These are phyloP conservation scores for Ischnura elegans DNA, from an alignment of 2,888 invertebrate species.

Conservation along the genomic window DNA sequence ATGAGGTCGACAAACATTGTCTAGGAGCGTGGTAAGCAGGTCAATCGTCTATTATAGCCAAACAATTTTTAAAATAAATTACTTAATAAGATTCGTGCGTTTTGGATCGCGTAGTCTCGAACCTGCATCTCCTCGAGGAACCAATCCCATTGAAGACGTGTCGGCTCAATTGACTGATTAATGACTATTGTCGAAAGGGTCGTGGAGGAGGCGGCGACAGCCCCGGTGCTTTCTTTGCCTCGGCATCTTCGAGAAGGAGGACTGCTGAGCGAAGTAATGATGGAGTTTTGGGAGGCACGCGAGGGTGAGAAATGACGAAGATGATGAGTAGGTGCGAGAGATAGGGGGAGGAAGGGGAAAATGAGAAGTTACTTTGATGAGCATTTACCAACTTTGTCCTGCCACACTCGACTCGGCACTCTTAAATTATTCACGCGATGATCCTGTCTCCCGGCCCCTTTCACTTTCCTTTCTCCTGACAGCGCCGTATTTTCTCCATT, in stretches of 20 bases:
- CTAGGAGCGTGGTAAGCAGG: too few species aligned
- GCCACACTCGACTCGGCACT: not conserved
- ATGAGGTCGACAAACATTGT: too few species aligned
- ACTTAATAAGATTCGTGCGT: too few species aligned
- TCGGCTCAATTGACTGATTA: constrained; percentile 39
- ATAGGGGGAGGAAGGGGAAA: not conserved
- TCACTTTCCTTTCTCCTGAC: not conserved
- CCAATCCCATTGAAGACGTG: constrained; percentile 39
- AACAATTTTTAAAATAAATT: too few species aligned
- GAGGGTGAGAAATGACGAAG: not conserved
- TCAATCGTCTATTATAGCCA: too few species aligned
- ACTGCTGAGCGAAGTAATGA: too few species aligned
- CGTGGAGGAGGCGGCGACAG: not conserved
- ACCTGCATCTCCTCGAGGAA: too few species aligned
- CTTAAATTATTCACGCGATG: not conserved
- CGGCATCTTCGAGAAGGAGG: too few species aligned
- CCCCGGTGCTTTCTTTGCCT: not conserved
- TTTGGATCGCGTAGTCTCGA: too few species aligned
- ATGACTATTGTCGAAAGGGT: constrained; percentile 27
- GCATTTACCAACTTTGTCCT: not conserved
- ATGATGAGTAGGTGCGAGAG: not conserved
- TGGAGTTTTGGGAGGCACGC: too few species aligned
- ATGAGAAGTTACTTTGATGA: not conserved
- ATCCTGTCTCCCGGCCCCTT: not conserved
- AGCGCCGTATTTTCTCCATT: not conserved